A percentile compares a stretch with the other conserved stretches of the same genome.
Evolutionary conservation across 2,113 vertebrate genomes (phyloP).

Genomic region (Conger conger): DNA sequence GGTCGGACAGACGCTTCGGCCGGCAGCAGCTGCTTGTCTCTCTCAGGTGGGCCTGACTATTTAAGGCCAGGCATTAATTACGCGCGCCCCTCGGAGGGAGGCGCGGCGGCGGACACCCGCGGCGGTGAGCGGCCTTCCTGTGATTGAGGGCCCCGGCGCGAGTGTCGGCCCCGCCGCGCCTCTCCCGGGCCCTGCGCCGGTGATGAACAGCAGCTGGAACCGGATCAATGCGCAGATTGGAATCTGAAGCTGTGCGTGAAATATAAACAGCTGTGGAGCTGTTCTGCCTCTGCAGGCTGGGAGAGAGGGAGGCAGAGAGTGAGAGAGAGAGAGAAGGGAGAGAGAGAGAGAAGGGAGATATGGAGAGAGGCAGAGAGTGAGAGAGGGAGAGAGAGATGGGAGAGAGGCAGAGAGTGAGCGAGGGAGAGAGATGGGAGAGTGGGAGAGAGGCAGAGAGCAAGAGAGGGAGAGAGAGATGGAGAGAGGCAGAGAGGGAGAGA

Average conservation of each 20-base stretch:
- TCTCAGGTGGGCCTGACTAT: constrained; percentile 43
- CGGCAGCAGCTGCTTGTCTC: constrained; percentile 30
- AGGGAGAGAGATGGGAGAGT: constrained; percentile 4
- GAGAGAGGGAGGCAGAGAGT: constrained; percentile 9
- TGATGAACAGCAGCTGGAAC: constrained; percentile 25
- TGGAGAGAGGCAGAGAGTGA: background rate
- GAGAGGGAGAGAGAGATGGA: background rate
- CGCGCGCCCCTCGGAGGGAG: constrained; percentile 40
- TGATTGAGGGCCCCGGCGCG: background rate
- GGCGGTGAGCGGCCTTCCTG: background rate
- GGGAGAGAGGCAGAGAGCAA: constrained; percentile 7
- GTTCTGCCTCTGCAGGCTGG: constrained; percentile 14
- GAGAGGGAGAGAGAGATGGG: background rate
- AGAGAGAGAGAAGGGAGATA: background rate
- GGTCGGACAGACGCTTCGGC: background rate
- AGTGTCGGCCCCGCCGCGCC: background rate
- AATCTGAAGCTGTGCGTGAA: constrained; percentile 36
- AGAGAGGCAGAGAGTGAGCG: constrained; percentile 12
- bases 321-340: constrained; percentile 15
- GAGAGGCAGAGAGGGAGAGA: background rate
- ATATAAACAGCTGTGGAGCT: constrained; percentile 31
- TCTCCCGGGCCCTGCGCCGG: constrained; percentile 23
- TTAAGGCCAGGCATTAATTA: constrained; percentile 50
- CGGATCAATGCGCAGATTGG: constrained; percentile 45
- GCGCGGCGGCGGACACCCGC: constrained; percentile 32